Evolutionary conservation across 2,888 invertebrate genomes (phyloP).

Genomic region (Prenolepis imparis): DNA sequence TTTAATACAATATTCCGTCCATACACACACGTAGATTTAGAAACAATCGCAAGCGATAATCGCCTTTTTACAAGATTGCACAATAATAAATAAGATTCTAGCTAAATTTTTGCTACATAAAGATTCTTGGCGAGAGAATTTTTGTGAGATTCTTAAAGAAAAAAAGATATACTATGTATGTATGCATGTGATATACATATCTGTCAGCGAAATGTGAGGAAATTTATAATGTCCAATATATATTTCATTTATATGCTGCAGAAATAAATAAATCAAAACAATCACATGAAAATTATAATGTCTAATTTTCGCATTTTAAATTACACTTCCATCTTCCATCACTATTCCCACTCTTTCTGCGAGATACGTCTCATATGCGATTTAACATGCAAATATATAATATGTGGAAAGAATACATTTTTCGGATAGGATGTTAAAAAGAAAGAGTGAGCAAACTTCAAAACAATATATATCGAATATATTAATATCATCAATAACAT

Average conservation of each 20-base stretch:
- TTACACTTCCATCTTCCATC: not conserved
- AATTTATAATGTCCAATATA: not conserved
- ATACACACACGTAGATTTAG: conserved; percentile 62
- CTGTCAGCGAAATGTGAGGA: conserved; percentile 4
- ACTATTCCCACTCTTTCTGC: not conserved
- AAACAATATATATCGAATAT: conserved; percentile 84
- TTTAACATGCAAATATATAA: not conserved
- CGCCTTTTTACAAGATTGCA: conserved; percentile 40
- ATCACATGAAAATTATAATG: not conserved
- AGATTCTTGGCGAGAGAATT: not conserved
- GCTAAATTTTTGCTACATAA: conserved; percentile 15
- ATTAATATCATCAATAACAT: conserved; percentile 81
- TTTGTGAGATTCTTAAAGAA: not conserved
- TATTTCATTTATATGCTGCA: conserved; percentile 9
- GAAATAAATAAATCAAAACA: conserved; percentile 10
- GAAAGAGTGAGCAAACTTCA: conserved; percentile 67
- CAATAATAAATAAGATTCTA: conserved; percentile 43
- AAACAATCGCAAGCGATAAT: conserved; percentile 37
- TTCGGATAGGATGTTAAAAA: conserved; percentile 28
- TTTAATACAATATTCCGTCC: conserved; percentile 71
- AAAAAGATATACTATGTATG: not conserved
- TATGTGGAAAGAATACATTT: not conserved
- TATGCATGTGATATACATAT: conserved; percentile 16
- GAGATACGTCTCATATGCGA: not conserved
- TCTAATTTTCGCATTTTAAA: not conserved